phyloP scores from a whole-genome alignment of 2,888 invertebrate species.

The Heliconius ethilla region DNA sequence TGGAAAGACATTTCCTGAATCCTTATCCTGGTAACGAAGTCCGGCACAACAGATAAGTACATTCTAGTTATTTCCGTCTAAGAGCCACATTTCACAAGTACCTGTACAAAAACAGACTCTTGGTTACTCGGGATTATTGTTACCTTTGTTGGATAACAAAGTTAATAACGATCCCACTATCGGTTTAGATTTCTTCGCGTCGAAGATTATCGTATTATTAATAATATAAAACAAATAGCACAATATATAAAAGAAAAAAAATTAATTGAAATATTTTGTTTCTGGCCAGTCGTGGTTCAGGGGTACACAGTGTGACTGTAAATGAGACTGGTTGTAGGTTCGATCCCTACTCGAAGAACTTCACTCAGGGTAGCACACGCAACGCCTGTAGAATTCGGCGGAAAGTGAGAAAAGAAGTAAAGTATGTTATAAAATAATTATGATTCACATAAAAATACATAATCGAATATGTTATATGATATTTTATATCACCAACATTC shows the following conservation, averaged over 20 bases:
- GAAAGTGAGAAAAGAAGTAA: not conserved
- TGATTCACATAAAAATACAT: not conserved
- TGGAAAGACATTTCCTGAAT: constrained; percentile 9
- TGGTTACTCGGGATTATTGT: constrained; percentile 34
- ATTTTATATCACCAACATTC: constrained; percentile 10
- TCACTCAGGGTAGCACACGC: no score
- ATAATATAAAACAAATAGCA: no score
- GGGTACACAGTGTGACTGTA: no score
- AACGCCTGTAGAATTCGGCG: no score
- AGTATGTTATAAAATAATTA: not conserved
- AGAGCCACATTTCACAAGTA: constrained; percentile 37
- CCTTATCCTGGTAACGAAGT: constrained; percentile 29
- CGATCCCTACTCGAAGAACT: no score
- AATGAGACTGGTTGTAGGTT: no score
- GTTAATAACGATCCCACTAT: constrained; percentile 36
- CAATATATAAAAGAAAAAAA: no score
- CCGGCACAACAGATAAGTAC: constrained; percentile 23
- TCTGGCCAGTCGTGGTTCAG: no score
- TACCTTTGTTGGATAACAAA: constrained; percentile 40
- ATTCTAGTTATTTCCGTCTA: constrained; percentile 34
- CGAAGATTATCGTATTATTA: constrained; percentile 10
- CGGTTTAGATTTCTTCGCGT: constrained; percentile 20
- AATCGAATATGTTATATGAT: constrained; percentile 23
- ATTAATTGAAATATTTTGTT: no score
- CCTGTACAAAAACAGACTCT: constrained; percentile 35